Conservation (phyloP, 2,888 invertebrate species). For the Eurois occulta region DNA sequence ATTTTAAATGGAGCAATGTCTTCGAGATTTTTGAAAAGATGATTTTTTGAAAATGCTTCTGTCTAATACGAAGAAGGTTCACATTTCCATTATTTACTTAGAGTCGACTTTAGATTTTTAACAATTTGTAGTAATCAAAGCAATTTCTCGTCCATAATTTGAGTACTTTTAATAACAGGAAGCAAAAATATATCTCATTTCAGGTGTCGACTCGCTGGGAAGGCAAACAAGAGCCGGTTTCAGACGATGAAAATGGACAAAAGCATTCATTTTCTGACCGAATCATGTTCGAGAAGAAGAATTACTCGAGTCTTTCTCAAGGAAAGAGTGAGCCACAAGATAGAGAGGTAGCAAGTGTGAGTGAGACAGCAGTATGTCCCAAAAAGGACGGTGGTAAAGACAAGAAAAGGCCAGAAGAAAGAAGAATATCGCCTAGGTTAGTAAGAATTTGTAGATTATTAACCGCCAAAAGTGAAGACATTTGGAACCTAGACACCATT, state of each 20-base stretch:
- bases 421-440: slow-evolving; percentile 17
- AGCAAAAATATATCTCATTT: slow-evolving; percentile 30
- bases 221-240: slow-evolving; percentile 80
- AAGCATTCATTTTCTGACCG: slow-evolving; percentile 59
- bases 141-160: not conserved
- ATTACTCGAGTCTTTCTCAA: slow-evolving; percentile 67
- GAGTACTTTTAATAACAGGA: not conserved
- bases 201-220: slow-evolving; percentile 73
- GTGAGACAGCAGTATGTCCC: not conserved
- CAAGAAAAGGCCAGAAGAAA: slow-evolving; percentile 11
- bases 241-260: slow-evolving; percentile 76
- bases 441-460: not conserved
- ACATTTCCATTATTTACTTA: too few relatives aligned
- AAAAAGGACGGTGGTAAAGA: not conserved
- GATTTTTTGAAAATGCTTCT: too few relatives aligned
- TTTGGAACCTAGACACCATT: too few relatives aligned
- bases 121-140: too few relatives aligned
- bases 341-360: not conserved
- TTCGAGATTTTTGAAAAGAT: too few relatives aligned
- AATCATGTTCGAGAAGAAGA: slow-evolving; percentile 68
- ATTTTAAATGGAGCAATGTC: too few relatives aligned
- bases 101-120: too few relatives aligned
- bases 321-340: slow-evolving; percentile 77
- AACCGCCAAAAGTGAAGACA: not conserved
- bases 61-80: too few relatives aligned